Evolutionary conservation across 2,113 vertebrate species (phyloP), one percentile per base, ranked within the genome.

Genomic region (Callipepla squamata): DNA sequence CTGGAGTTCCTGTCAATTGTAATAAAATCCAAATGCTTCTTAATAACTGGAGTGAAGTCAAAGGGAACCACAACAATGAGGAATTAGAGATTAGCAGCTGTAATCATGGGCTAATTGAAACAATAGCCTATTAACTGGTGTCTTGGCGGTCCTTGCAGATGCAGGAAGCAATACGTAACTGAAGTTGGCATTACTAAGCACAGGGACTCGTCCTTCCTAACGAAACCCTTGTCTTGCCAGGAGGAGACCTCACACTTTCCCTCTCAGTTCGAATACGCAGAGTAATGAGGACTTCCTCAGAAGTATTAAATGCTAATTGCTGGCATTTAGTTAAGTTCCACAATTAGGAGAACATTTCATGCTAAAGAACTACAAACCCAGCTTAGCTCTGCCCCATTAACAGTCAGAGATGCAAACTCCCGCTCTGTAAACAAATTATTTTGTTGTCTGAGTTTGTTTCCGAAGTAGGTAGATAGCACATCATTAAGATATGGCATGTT

Each of bases 61-160:
- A 96, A 97, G 94, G 90, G 88, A 95, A 88, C 69, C 88, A 90
- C 80, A 92, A 95, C 92, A 95, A 95, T 84, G 70, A 90, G 63
- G 83, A 95, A 91, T 92, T 90, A 57, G 87, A 82, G 66, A 96
- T 97, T 96, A 96, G 94, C 95, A 94, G 96, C 74, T 90, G 93
- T 96, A 96, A 96, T 96, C 91, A 93, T 66, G 66, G 75, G 81
- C 92, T 96, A 97, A 97, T 96, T 96, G 96, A 95, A 97, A 96
- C 96, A 97, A 96, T 95, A 95, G 83, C 34, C 76, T 93, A 92
- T 96, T 97, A 96, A 96, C 77, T 95, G 89, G 80, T 97, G 92
- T 93, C 86, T 94, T 90, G 92, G 92, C 42, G 47, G 88, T 70
- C 66, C 79, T 58, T 70, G 85, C 92, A 93, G 91, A 67, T 55